phyloP scores from a whole-genome alignment of 1,140 invertebrate species.

The Dendroctonus ponderosae region DNA sequence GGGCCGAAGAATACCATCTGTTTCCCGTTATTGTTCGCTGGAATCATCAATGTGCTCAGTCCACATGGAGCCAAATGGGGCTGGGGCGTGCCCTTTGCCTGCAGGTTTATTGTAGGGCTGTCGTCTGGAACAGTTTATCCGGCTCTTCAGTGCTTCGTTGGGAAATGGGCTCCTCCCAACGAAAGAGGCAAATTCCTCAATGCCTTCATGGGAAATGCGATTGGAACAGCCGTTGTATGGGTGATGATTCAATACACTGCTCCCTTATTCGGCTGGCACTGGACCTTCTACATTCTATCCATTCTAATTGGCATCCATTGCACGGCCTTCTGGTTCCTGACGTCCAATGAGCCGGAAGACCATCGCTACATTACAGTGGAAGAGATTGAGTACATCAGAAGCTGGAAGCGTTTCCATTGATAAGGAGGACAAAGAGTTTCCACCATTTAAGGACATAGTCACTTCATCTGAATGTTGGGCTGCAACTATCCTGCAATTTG shows the following conservation, averaged over 20 bases:
- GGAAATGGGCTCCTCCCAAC: slow-evolving; percentile 69
- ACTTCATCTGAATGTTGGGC: slow-evolving; percentile 1
- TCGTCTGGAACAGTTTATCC: slow-evolving; percentile 66
- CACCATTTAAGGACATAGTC: slow-evolving; percentile 52
- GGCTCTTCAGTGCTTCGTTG: slow-evolving; percentile 68
- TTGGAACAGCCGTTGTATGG: slow-evolving; percentile 77
- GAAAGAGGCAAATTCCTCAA: slow-evolving; percentile 75
- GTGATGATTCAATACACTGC: slow-evolving; percentile 65
- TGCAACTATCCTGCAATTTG: too few relatives aligned
- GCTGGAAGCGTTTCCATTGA: slow-evolving; percentile 55
- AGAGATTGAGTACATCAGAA: slow-evolving; percentile 74
- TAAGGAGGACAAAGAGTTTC: slow-evolving; percentile 54
- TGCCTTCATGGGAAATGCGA: slow-evolving; percentile 69
- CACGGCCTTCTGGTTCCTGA: slow-evolving; percentile 48
- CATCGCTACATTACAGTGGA: slow-evolving; percentile 73
- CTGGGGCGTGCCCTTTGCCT: slow-evolving; percentile 20
- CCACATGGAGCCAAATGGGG: slow-evolving; percentile 12
- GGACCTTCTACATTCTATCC: slow-evolving; percentile 46
- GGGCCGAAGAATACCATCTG: slow-evolving; percentile 36
- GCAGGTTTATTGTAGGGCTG: slow-evolving; percentile 28
- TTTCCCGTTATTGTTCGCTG: slow-evolving; percentile 14
- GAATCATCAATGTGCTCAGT: slow-evolving; percentile 21
- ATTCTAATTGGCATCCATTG: slow-evolving; percentile 20
- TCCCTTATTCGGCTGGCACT: slow-evolving; percentile 66
- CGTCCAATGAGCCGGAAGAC: slow-evolving; percentile 66